These are phyloP conservation scores for Metridium senile DNA, from an alignment of 92 coral and sea anemone genomes.

Conservation along the genomic window DNA sequence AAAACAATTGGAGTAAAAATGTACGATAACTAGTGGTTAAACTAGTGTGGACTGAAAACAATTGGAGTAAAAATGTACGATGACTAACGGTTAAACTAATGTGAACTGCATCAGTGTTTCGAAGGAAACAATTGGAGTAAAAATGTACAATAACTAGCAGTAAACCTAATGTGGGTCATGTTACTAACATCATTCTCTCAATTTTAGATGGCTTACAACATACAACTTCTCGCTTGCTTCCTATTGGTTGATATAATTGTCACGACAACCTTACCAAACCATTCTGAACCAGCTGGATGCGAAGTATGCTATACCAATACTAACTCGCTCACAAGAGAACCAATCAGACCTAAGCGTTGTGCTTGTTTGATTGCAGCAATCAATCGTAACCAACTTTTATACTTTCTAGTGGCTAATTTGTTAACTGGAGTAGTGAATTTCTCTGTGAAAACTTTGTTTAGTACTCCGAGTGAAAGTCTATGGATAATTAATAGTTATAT, in stretches of 20 bases:
- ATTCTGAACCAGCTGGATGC: conserved; percentile 60
- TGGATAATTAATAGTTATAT: conserved; percentile 62
- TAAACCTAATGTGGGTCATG: too few species aligned
- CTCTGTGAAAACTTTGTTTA: conserved; percentile 70
- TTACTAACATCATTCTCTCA: background rate
- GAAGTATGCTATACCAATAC: conserved; percentile 51
- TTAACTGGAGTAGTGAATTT: conserved; percentile 85
- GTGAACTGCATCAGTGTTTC: too few species aligned
- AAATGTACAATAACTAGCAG: too few species aligned
- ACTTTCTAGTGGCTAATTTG: conserved; percentile 82
- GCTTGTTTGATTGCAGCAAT: conserved; percentile 80
- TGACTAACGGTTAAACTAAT: too few species aligned
- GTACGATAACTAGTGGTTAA: too few species aligned
- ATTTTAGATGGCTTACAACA: conserved; percentile 83
- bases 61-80: too few species aligned
- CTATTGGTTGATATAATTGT: conserved; percentile 71
- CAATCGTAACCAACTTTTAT: conserved; percentile 79
- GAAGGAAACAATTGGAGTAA: too few species aligned
- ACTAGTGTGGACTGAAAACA: too few species aligned
- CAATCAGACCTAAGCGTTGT: conserved; percentile 40
- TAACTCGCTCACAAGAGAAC: conserved; percentile 26
- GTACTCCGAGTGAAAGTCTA: conserved; percentile 63
- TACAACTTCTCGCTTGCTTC: conserved; percentile 75
- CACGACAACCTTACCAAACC: conserved; percentile 22
- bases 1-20: too few species aligned